Percentiles rank a stretch among this genome's conserved stretches.
These are phyloP conservation scores for Peromyscus nudipes DNA, from an alignment of 2,797 vertebrate genomes.

Conservation along the genomic window DNA sequence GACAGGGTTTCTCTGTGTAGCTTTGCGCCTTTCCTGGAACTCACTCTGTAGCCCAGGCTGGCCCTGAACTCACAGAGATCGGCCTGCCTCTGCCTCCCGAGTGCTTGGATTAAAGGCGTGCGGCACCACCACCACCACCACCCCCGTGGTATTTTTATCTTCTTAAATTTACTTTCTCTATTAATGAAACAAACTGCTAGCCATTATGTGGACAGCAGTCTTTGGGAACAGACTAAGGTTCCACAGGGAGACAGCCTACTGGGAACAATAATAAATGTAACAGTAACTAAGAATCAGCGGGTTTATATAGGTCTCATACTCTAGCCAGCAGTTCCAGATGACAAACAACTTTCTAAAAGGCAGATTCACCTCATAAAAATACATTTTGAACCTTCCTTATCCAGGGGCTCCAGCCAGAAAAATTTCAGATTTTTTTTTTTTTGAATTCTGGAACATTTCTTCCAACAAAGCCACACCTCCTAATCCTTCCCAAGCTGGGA, in stretches of 20 bases:
- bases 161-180: not conserved
- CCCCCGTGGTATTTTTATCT: not conserved
- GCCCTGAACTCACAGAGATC: too few species aligned
- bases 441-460: not conserved
- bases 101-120: too few species aligned
- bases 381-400: not conserved
- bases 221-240: not conserved
- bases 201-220: not conserved
- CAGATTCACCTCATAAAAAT: constrained; percentile 59
- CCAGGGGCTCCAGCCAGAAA: not conserved
- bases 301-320: not conserved
- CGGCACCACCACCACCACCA: too few species aligned
- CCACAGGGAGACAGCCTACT: not conserved
- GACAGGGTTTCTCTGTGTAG: too few species aligned
- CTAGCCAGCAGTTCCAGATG: constrained; percentile 49
- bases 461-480: not conserved
- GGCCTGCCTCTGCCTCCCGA: too few species aligned
- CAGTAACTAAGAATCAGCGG: not conserved
- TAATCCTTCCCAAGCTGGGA: not conserved
- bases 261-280: constrained; percentile 27
- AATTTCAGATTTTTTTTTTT: not conserved
- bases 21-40: too few species aligned
- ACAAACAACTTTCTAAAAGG: constrained; percentile 46
- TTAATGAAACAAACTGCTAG: not conserved
- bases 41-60: too few species aligned